These are phyloP conservation scores for Corythaixoides concolor DNA, from an alignment of 2,113 vertebrate species.

Conservation along the genomic window DNA sequence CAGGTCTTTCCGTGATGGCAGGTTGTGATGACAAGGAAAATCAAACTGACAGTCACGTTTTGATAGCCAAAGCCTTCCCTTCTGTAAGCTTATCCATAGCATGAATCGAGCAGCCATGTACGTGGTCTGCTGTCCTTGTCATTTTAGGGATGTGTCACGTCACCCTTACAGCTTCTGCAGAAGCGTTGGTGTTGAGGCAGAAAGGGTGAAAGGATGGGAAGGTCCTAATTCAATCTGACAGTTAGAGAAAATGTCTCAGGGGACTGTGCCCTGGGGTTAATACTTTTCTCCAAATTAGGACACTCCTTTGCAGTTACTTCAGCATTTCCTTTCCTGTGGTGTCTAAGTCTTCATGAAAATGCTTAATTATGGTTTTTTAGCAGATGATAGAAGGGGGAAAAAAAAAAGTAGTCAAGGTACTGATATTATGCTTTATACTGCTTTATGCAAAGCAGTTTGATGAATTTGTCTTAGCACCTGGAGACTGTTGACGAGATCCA, in stretches of 20 bases:
- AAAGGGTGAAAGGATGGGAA: not conserved
- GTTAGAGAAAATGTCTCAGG: not conserved
- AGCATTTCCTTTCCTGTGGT: not conserved
- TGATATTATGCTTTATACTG: too few relatives aligned
- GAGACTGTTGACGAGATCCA: not conserved
- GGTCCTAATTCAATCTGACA: not conserved
- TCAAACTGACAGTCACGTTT: not conserved
- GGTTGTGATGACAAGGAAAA: not conserved
- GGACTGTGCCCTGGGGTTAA: not conserved
- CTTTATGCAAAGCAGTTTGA: not conserved
- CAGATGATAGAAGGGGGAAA: not conserved
- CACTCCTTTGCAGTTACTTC: not conserved
- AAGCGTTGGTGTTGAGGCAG: not conserved
- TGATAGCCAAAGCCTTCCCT: not conserved
- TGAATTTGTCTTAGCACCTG: not conserved
- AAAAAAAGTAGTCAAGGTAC: not conserved
- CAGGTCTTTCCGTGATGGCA: not conserved
- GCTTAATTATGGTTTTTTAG: not conserved
- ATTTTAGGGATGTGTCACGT: not conserved
- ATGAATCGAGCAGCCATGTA: not conserved
- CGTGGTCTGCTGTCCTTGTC: not conserved
- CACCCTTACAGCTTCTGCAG: not conserved
- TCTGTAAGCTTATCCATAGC: not conserved
- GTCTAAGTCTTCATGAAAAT: not conserved
- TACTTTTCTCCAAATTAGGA: not conserved